phyloP scores from a whole-genome alignment of 2,113 vertebrate genomes.

The Daubentonia madagascariensis region DNA sequence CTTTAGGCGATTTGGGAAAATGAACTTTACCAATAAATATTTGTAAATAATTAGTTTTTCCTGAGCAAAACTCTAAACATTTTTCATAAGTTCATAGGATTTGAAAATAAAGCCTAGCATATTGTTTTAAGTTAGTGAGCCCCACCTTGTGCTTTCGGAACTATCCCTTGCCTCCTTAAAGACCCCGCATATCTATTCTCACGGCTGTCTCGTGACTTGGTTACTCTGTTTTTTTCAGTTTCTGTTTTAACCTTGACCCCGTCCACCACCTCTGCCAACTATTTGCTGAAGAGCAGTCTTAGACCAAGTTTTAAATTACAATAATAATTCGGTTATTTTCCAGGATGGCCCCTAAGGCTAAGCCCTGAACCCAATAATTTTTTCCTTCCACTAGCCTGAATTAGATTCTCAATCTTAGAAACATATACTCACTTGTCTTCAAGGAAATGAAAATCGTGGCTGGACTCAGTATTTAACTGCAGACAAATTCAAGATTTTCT shows the following conservation, averaged over 20 bases:
- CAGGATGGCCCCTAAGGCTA: not conserved
- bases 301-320: not conserved
- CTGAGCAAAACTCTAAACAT: not conserved
- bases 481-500: not conserved
- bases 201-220: no score
- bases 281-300: not conserved
- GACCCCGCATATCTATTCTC: accelerated
- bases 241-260: not conserved
- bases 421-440: not conserved
- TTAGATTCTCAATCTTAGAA: not conserved
- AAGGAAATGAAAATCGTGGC: not conserved
- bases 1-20: not conserved
- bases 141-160: accelerated
- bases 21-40: not conserved
- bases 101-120: not conserved
- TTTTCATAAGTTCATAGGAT: not conserved
- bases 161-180: not conserved
- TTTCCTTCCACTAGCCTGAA: not conserved
- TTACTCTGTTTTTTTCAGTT: not conserved
- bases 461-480: not conserved
- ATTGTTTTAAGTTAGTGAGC: accelerated
- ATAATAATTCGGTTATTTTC: not conserved
- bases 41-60: not conserved
- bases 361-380: not conserved
- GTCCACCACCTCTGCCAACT: no score